Conservation (phyloP, 2,888 invertebrate species). For the Cosmia pyralina region DNA sequence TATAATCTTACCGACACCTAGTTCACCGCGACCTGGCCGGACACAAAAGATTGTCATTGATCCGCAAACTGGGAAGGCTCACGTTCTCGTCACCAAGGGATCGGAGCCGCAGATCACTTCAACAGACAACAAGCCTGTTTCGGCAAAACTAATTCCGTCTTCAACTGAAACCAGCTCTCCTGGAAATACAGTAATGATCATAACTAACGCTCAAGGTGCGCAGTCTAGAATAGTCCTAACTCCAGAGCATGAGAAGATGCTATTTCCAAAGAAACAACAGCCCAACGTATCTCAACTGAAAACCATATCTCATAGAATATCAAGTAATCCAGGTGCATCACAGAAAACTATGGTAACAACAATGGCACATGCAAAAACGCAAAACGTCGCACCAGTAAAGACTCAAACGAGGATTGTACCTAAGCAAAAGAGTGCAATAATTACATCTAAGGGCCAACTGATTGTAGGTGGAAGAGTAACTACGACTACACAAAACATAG, state of each 20-base stretch:
- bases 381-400: conserved; percentile 63
- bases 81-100: conserved; percentile 82
- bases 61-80: conserved; percentile 87
- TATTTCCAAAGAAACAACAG: conserved; percentile 89
- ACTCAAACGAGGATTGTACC: conserved; percentile 81
- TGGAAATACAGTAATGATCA: conserved; percentile 91
- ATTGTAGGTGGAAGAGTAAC: conserved; percentile 86
- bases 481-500: conserved; percentile 86
- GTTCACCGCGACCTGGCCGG: conserved; percentile 79
- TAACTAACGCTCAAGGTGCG: conserved; percentile 91
- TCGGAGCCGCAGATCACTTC: conserved; percentile 71
- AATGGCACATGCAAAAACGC: conserved; percentile 58
- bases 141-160: conserved; percentile 83
- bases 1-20: conserved; percentile 83
- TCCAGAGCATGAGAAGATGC: conserved; percentile 91
- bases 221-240: conserved; percentile 91
- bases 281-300: conserved; percentile 82
- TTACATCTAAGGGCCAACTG: conserved; percentile 90
- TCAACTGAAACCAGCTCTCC: conserved; percentile 78
- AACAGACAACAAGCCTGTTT: conserved; percentile 80
- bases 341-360: conserved; percentile 76
- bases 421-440: conserved; percentile 88
- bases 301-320: conserved; percentile 81
- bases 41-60: conserved; percentile 88
- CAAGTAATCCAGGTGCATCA: conserved; percentile 70